These are phyloP conservation scores for Apodemia duryi DNA, from an alignment of 2,888 invertebrate genomes.

Conservation along the genomic window DNA sequence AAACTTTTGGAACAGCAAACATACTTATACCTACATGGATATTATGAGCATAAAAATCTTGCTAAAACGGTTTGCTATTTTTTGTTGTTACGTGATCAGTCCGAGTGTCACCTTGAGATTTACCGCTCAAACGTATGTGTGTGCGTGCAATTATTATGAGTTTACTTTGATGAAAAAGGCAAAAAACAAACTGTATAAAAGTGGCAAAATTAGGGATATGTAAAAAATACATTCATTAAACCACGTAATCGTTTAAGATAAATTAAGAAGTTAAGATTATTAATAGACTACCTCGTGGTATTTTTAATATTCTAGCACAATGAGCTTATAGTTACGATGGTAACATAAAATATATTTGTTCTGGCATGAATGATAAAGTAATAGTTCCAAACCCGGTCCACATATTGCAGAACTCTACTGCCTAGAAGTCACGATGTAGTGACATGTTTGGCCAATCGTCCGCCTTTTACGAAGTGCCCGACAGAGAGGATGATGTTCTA, in stretches of 20 bases:
- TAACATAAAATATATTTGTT: too few species aligned
- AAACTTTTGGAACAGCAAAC: conserved; percentile 30
- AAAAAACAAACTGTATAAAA: conserved; percentile 6
- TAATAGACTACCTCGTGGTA: too few species aligned
- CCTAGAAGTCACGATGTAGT: too few species aligned
- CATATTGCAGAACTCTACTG: too few species aligned
- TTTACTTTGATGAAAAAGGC: conserved; percentile 9
- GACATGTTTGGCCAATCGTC: too few species aligned
- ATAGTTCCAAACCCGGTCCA: too few species aligned
- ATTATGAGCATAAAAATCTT: conserved; percentile 23
- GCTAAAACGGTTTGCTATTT: conserved; percentile 41
- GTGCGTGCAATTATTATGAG: conserved; percentile 15
- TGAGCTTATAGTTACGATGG: too few species aligned
- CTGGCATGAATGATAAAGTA: too few species aligned
- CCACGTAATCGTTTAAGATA: neutral
- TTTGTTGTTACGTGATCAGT: conserved; percentile 32
- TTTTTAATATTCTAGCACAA: too few species aligned
- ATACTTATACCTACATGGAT: neutral
- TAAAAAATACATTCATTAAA: neutral
- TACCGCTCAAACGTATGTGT: conserved; percentile 23
- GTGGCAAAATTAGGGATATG: neutral
- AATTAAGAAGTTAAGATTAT: neutral
- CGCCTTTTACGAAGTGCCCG: too few species aligned
- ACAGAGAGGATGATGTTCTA: too few species aligned
- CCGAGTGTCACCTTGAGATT: conserved; percentile 20